Conservation (phyloP, 1,140 invertebrate species). For the Formica selysi region DNA sequence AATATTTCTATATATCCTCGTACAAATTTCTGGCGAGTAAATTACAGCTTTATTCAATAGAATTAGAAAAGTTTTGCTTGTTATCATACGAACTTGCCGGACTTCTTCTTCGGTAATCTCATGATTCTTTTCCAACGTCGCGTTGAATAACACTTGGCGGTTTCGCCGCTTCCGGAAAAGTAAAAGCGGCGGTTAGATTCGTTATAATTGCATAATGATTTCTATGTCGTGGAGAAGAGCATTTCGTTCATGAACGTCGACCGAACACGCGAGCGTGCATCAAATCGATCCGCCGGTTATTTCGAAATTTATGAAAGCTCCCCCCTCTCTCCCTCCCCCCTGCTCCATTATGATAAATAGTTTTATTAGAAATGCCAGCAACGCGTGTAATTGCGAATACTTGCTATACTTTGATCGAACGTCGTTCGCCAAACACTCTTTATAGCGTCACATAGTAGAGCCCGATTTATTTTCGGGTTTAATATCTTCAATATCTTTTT, state of each 20-base stretch:
- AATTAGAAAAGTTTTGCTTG: neutral
- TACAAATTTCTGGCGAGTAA: neutral
- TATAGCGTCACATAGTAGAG: neutral
- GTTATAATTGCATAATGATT: slow-evolving; percentile 57
- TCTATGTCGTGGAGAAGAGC: slow-evolving; percentile 32
- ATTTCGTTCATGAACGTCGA: slow-evolving; percentile 30
- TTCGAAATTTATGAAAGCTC: slow-evolving; percentile 44
- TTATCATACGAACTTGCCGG: neutral
- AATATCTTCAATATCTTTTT: slow-evolving; percentile 11
- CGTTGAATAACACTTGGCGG: slow-evolving; percentile 10
- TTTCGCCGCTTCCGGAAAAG: slow-evolving; percentile 41
- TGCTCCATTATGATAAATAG: slow-evolving; percentile 28
- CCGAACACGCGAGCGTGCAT: slow-evolving; percentile 46
- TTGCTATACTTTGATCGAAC: slow-evolving; percentile 5
- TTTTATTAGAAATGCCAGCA: slow-evolving; percentile 24
- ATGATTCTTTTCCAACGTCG: neutral
- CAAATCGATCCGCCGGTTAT: slow-evolving; percentile 36
- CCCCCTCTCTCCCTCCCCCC: neutral
- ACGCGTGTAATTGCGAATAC: slow-evolving; percentile 35
- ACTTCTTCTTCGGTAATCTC: slow-evolving; percentile 4
- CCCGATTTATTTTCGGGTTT: slow-evolving; percentile 12
- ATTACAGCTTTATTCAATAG: neutral
- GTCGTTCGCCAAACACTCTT: slow-evolving; percentile 25
- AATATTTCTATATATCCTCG: neutral
- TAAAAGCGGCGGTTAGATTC: slow-evolving; percentile 25